A percentile compares a stretch with the other conserved stretches of the same genome.
phyloP scores from a whole-genome alignment of 2,797 vertebrate genomes.

The Rhincodon typus region DNA sequence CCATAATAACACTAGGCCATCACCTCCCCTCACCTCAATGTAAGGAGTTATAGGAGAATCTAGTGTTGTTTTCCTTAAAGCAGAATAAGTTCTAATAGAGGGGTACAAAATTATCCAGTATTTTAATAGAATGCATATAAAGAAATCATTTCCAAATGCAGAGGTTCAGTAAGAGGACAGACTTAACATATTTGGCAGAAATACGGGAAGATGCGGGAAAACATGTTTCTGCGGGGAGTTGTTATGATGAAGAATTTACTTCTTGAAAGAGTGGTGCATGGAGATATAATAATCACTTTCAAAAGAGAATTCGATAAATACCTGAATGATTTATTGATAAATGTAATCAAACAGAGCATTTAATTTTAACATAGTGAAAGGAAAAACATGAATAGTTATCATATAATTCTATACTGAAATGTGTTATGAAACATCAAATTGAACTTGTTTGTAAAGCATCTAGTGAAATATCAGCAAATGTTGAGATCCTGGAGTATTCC shows the following conservation, averaged over 20 bases:
- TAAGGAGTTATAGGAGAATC: background rate
- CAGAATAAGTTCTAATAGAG: background rate
- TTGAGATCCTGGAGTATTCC: background rate
- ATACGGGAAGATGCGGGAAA: background rate
- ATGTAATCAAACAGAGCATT: background rate
- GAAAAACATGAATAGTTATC: background rate
- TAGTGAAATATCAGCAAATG: background rate
- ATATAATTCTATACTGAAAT: no score
- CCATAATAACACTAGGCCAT: no score
- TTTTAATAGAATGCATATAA: background rate
- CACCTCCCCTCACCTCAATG: no score
- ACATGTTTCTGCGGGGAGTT: background rate
- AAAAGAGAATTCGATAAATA: background rate
- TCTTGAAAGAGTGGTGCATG: background rate
- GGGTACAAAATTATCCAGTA: background rate
- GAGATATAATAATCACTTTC: background rate
- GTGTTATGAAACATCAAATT: background rate
- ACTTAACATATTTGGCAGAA: background rate
- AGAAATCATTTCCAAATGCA: background rate
- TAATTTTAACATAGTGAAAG: slow-evolving; percentile 7
- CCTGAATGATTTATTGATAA: background rate
- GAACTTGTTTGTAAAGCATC: background rate
- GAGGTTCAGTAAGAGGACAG: background rate
- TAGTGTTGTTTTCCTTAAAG: background rate
- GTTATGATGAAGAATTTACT: background rate